phyloP scores from a whole-genome alignment of 2,797 vertebrate species.

The Acipenser ruthenus region DNA sequence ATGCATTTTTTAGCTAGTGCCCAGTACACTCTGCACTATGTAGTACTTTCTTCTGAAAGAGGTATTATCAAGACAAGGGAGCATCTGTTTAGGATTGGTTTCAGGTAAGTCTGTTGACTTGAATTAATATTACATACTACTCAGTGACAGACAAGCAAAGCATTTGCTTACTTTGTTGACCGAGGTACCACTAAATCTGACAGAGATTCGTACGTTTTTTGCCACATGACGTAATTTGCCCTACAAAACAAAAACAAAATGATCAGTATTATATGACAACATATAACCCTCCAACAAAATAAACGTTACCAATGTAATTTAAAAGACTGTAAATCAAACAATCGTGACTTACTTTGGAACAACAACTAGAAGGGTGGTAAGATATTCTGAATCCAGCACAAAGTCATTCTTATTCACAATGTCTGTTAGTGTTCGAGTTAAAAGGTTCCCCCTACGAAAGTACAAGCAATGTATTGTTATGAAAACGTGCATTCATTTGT shows the following conservation, averaged over 20 bases:
- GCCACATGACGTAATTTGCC: slow-evolving; percentile 68
- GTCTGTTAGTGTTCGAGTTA: slow-evolving; percentile 69
- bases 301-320: slow-evolving; percentile 2
- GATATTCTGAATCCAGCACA: slow-evolving; percentile 83
- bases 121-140: too few relatives aligned
- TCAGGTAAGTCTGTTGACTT: too few relatives aligned
- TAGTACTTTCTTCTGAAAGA: too few relatives aligned
- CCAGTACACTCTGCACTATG: too few relatives aligned
- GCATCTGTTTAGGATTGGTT: too few relatives aligned
- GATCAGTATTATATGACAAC: background rate
- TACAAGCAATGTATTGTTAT: background rate
- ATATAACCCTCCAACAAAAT: background rate
- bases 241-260: slow-evolving; percentile 46
- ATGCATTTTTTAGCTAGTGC: too few relatives aligned
- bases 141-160: too few relatives aligned
- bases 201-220: slow-evolving; percentile 84
- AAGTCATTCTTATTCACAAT: slow-evolving; percentile 84
- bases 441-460: slow-evolving; percentile 66
- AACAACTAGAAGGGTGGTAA: slow-evolving; percentile 82
- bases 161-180: slow-evolving; percentile 77
- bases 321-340: background rate
- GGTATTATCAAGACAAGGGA: too few relatives aligned
- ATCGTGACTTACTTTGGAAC: slow-evolving; percentile 65
- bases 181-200: slow-evolving; percentile 90
- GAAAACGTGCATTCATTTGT: too few relatives aligned